Percentiles rank a stretch among this genome's conserved stretches.
phyloP scores from a whole-genome alignment of 2,888 invertebrate genomes.

The Altica lythri region DNA sequence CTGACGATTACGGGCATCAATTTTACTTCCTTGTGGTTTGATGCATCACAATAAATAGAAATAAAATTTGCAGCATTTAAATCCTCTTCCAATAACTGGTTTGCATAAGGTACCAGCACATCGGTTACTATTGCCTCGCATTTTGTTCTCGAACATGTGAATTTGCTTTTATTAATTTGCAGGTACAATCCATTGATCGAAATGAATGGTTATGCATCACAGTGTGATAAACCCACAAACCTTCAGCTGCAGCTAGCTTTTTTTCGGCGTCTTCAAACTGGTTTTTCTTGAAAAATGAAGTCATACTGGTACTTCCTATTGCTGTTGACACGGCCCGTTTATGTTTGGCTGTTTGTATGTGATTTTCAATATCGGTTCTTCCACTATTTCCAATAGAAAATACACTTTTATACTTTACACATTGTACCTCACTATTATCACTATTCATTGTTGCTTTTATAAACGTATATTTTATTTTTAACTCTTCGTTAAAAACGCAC shows the following conservation, averaged over 20 bases:
- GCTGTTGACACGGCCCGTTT: background rate
- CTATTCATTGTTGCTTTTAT: background rate
- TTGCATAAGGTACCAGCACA: background rate
- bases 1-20: background rate
- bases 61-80: background rate
- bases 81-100: background rate
- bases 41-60: background rate
- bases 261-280: no score
- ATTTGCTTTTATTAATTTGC: constrained; percentile 8
- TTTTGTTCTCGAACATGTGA: constrained; percentile 15
- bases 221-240: constrained; percentile 12
- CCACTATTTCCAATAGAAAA: constrained; percentile 5
- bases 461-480: constrained; percentile 1
- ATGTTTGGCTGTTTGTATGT: constrained; percentile 2
- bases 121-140: constrained; percentile 5
- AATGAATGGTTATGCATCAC: constrained; percentile 16
- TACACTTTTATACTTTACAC: background rate
- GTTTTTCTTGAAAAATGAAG: background rate
- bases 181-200: constrained; percentile 14
- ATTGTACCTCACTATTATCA: background rate
- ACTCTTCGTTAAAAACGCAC: background rate
- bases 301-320: constrained; percentile 1
- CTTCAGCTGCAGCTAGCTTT: constrained; percentile 8
- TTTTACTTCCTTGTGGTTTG: background rate
- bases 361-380: background rate